Evolutionary conservation across 2,113 vertebrate genomes (phyloP).

Genomic region (Charina bottae): DNA sequence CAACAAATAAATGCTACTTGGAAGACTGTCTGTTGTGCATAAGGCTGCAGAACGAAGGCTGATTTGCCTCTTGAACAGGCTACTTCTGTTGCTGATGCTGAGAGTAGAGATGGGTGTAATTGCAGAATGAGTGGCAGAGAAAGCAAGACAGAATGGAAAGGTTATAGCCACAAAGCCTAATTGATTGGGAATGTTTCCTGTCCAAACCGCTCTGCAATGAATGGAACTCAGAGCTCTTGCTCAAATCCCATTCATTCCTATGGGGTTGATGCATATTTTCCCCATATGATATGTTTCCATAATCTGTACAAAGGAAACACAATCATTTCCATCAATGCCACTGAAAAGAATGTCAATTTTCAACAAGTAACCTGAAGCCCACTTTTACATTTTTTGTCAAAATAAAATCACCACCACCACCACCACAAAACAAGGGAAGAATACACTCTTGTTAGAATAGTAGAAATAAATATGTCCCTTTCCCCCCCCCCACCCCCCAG

Average conservation of each 20-base stretch:
- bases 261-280: background rate
- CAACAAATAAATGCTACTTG: slow-evolving; percentile 26
- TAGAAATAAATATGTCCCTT: slow-evolving; percentile 44
- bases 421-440: slow-evolving; percentile 27
- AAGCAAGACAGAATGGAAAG: slow-evolving; percentile 33
- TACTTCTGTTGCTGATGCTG: slow-evolving; percentile 37
- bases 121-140: slow-evolving; percentile 38
- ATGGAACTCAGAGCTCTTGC: background rate
- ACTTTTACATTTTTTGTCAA: background rate
- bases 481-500: background rate
- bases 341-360: slow-evolving; percentile 62
- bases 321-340: slow-evolving; percentile 52
- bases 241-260: background rate
- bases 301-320: background rate
- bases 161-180: slow-evolving; percentile 32
- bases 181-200: background rate
- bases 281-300: background rate
- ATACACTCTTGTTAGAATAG: slow-evolving; percentile 36
- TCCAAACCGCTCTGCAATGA: background rate
- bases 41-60: slow-evolving; percentile 23
- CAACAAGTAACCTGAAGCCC: slow-evolving; percentile 62
- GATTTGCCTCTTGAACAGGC: slow-evolving; percentile 53
- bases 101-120: slow-evolving; percentile 54
- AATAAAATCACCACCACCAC: slow-evolving; percentile 54
- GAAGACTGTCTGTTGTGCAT: slow-evolving; percentile 35